Base-by-base conservation (phyloP, 1,140 invertebrate species). In the Drosophila suzukii region DNA sequence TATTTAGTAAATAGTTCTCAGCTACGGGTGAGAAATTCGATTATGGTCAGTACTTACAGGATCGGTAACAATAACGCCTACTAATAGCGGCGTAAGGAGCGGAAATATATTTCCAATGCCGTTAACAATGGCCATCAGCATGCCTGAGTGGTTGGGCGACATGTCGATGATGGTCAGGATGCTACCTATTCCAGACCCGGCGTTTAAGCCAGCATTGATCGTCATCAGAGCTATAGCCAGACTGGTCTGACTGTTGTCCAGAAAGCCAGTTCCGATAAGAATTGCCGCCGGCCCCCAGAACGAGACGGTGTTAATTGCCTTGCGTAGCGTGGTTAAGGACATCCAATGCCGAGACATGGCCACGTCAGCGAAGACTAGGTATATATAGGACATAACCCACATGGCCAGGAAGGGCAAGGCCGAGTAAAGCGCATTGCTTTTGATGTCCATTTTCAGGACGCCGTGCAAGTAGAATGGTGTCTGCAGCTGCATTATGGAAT, bases 401-500 rank as follows among this genome's bases (percentile, higher is more conserved):
- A 96, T 95, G 0, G 93, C 94, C 4, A 96, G 78, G 84, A 98
- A 98, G 1, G 97, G 97, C 10, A 98, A 86, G 0, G 97, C 96
- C 32, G 96, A 95, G 32, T 95, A 90, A 30, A 95, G 81, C 8
- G 96, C 96, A 85, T 96, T 96, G 20, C 94, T 92, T 92, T 95
- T 94, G 12, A 98, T 95, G 62, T 98, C 93, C 72, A 96, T 96
- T 51, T 95, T 93, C 4, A 99, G 93, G 0, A 98, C 95, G 60
- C 95, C 94, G 20, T 89, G 78, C 70, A 90, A 80, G 34, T 85
- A 90, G 0, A 81, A 50, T 0, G 98, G 98, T 78, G 99, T 95
- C 92, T 98, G 95, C 0, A 97, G 97, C 44, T 99, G 93, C 58
- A 99, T 94, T 3, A 96, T 98, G 93, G 97, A 98, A 89, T 97